These are phyloP conservation scores for Pangasianodon hypophthalmus DNA, from an alignment of 2,113 vertebrate genomes.

Conservation along the genomic window DNA sequence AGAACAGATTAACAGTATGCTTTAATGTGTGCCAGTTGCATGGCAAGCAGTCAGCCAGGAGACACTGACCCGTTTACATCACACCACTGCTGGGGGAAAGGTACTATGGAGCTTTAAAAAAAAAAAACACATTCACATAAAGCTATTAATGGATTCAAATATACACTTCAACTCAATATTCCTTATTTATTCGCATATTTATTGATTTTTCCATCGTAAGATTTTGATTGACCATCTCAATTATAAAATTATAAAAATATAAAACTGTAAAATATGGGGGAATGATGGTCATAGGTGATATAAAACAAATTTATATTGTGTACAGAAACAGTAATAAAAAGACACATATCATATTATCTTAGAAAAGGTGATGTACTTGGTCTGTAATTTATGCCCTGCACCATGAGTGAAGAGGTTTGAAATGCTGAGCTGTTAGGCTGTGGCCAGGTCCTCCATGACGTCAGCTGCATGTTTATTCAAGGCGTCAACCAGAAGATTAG, in stretches of 20 bases:
- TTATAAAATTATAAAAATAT: neutral
- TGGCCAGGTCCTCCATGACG: conserved; percentile 52
- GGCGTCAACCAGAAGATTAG: conserved; percentile 40
- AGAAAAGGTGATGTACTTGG: neutral
- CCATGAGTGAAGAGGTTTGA: neutral
- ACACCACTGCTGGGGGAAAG: neutral
- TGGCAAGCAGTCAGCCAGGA: neutral
- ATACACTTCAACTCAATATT: neutral
- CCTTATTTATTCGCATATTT: neutral
- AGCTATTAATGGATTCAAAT: neutral
- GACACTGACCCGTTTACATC: neutral
- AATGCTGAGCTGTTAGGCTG: neutral
- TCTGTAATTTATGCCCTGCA: neutral
- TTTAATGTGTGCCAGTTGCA: neutral
- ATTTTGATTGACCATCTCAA: neutral
- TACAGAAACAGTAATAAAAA: neutral
- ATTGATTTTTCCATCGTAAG: neutral
- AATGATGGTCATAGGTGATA: neutral
- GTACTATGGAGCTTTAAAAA: neutral
- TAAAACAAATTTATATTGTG: neutral
- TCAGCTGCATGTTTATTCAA: conserved; percentile 5
- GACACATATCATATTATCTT: neutral
- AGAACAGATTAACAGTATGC: neutral
- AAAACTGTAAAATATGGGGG: neutral
- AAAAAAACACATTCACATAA: neutral